Percentiles rank a stretch among this genome's conserved stretches.
These are phyloP conservation scores for Xyliphius kryptos DNA, from an alignment of 2,113 vertebrate genomes.

Conservation along the genomic window DNA sequence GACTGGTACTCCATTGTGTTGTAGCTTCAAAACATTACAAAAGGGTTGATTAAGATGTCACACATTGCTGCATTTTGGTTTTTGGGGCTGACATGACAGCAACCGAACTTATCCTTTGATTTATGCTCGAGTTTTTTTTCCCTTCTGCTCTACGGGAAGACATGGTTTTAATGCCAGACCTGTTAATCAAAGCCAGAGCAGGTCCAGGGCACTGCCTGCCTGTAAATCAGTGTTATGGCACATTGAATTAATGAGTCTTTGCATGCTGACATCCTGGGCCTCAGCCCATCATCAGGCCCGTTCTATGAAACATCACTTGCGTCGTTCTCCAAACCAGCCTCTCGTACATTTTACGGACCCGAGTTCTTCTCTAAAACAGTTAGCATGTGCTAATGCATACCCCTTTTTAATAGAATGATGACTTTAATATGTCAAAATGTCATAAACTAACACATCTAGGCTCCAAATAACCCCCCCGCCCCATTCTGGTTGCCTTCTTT, in stretches of 20 bases:
- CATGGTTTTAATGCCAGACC: constrained; percentile 42
- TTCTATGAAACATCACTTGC: constrained; percentile 3
- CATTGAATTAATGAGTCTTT: constrained; percentile 44
- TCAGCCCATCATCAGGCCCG: constrained; percentile 7
- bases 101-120: no score
- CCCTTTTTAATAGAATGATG: constrained; percentile 12
- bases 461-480: constrained; percentile 17
- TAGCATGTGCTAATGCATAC: constrained; percentile 13
- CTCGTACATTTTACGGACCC: constrained; percentile 28
- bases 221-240: constrained; percentile 45
- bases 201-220: constrained; percentile 29
- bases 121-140: no score
- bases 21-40: no score
- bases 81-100: no score
- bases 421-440: constrained; percentile 8
- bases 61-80: no score
- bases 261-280: constrained; percentile 32
- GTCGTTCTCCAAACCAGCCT: constrained; percentile 34
- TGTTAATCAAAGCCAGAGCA: no score
- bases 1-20: no score
- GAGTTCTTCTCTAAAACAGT: not conserved
- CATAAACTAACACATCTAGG: constrained; percentile 2
- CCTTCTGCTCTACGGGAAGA: no score
- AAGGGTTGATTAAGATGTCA: no score
- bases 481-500: constrained; percentile 38